Conservation (phyloP, 2,888 invertebrate genomes). For the Sinodicranocentrus sp. region DNA sequence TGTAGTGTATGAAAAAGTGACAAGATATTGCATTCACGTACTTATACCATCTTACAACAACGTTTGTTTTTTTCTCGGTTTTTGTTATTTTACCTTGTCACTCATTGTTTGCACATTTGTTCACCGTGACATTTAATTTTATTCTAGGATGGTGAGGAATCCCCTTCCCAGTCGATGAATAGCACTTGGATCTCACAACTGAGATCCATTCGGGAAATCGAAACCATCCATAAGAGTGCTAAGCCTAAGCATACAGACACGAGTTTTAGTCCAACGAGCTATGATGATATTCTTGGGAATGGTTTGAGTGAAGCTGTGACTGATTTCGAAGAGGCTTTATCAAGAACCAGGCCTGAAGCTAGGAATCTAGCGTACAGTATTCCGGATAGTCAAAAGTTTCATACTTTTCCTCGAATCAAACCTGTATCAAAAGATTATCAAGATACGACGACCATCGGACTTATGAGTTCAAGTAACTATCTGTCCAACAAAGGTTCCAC, state of each 20-base stretch:
- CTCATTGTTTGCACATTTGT: conserved; percentile 38
- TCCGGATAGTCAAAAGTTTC: conserved; percentile 74
- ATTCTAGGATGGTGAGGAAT: conserved; percentile 45
- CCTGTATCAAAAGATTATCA: conserved; percentile 58
- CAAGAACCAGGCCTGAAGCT: conserved; percentile 79
- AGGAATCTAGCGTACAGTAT: conserved; percentile 70
- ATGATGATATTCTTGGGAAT: conserved; percentile 65
- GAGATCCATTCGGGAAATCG: conserved; percentile 63
- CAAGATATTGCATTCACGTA: conserved; percentile 4
- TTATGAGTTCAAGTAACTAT: conserved; percentile 47
- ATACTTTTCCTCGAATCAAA: conserved; percentile 75
- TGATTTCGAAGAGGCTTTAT: conserved; percentile 86
- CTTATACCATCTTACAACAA: neutral
- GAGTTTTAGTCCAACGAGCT: conserved; percentile 29
- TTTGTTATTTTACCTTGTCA: conserved; percentile 29
- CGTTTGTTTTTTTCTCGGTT: neutral
- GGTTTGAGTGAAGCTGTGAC: conserved; percentile 81
- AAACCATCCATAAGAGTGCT: conserved; percentile 29
- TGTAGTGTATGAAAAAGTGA: conserved; percentile 8
- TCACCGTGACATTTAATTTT: conserved; percentile 29
- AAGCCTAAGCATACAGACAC: conserved; percentile 9
- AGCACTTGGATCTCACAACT: conserved; percentile 61
- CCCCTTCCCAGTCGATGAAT: conserved; percentile 42
- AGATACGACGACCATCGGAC: conserved; percentile 36
- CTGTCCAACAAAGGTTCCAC: conserved; percentile 67